These are phyloP conservation scores for Gastracanthus pulcherrimus DNA, from an alignment of 2,888 invertebrate species.

Conservation along the genomic window DNA sequence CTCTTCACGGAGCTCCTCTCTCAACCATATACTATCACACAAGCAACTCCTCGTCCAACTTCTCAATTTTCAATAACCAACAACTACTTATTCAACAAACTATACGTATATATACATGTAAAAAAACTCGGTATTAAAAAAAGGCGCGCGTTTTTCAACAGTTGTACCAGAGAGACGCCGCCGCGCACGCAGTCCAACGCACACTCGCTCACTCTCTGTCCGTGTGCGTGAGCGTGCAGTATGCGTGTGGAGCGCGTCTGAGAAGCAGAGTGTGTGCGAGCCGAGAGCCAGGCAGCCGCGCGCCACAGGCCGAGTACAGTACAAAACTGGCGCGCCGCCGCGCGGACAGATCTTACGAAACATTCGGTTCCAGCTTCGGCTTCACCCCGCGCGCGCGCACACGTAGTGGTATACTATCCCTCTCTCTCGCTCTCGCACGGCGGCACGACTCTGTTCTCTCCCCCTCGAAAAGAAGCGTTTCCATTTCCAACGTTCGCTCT, in stretches of 20 bases:
- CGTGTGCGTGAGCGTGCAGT: no score
- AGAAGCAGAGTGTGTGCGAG: not conserved
- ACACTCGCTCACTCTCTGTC: not conserved
- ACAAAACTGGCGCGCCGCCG: conserved; percentile 43
- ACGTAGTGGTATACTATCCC: no score
- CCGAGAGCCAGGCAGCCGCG: conserved; percentile 26
- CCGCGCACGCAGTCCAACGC: not conserved
- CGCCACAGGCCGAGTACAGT: conserved; percentile 46
- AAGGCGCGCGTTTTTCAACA: not conserved
- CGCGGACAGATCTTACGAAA: conserved; percentile 47
- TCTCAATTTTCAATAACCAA: no score
- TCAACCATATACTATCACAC: no score
- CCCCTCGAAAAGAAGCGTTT: conserved; percentile 14
- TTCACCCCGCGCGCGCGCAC: conserved; percentile 50
- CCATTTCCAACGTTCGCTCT: not conserved
- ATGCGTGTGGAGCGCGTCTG: not conserved
- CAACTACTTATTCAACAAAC: not conserved
- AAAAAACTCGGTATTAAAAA: not conserved
- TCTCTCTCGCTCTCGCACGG: conserved; percentile 55
- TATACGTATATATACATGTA: not conserved
- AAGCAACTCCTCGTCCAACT: no score
- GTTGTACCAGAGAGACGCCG: not conserved
- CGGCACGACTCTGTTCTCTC: conserved; percentile 44
- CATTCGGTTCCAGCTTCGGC: no score
- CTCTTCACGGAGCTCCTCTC: no score